Evolutionary conservation across 53 echinoderm and acorn worm species (phyloP), one percentile per base, ranked within the genome.

Genomic region (Echinometra lucunter): DNA sequence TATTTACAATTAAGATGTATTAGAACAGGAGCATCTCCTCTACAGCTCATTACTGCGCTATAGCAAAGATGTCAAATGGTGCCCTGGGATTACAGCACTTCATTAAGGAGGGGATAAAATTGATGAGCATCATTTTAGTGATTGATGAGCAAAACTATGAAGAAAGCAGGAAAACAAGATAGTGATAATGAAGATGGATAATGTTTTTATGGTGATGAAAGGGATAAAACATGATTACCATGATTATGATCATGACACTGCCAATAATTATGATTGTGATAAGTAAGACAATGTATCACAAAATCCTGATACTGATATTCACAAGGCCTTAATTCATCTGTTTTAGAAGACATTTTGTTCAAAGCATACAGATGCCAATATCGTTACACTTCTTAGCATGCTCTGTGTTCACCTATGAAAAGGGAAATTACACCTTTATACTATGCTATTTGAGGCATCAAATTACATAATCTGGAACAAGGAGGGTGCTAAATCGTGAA

Each of bases 61-160:
- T 9, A 72, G 35, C 72, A 32, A n/a, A 72, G 72, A 72, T 72
- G 72, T 72, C 72, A 72, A 72, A 72, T 2, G 32, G 72, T 72
- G 72, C 35, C 72, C 34, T 0, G 72, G 72, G 72, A 72, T 72
- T 72, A 72, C 28, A 32, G 72, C 72, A 72, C 72, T 72, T 72
- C 72, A 72, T 72, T 72, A 72, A 72, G 72, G 72, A 72, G 72
- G 32, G 72, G 15, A 72, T 35, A 72, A 72, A 72, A 72, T 70
- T 70, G 70, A 70, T 30, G 70, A 34, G 12, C 9, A 8, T 72
- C 72, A 72, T 72, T 72, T 72, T 34, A n/a, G 72, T 72, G 72
- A 72, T 72, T 72, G 72, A 72, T 72, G 72, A 28, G 72, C 15
- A 28, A 35, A 72, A 34, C 16, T 32, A 16, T 32, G 32, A 30